Conservation (phyloP, 1,140 invertebrate species). For the Heliconius himera region DNA sequence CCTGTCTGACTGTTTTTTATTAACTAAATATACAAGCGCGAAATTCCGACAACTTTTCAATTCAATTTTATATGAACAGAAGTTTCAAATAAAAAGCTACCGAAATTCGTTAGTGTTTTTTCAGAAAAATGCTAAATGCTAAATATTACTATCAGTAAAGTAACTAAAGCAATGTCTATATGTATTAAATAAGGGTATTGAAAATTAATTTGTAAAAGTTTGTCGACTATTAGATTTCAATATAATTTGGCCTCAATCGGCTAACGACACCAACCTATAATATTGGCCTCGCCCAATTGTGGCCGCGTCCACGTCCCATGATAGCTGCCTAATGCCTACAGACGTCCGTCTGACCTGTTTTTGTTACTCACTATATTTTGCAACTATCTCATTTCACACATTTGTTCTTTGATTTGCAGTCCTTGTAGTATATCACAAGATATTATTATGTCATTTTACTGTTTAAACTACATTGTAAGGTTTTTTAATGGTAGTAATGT, state of each 20-base stretch:
- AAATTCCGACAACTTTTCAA: neutral
- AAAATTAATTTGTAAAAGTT: neutral
- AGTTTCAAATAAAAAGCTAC: neutral
- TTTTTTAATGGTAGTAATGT: too few relatives aligned
- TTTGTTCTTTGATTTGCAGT: neutral
- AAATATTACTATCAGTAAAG: too few relatives aligned
- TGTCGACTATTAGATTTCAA: neutral
- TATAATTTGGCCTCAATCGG: conserved; percentile 4
- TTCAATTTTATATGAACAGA: neutral
- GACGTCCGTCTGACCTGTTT: conserved; percentile 2
- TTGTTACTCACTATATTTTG: neutral
- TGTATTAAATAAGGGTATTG: too few relatives aligned
- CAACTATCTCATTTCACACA: neutral
- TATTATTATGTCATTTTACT: neutral
- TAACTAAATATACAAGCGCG: neutral
- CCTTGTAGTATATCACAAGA: neutral
- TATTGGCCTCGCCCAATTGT: conserved; percentile 9
- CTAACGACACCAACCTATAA: neutral
- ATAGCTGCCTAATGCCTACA: too few relatives aligned
- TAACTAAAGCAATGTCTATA: too few relatives aligned
- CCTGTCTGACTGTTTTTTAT: neutral
- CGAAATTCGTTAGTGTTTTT: neutral
- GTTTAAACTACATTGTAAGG: neutral
- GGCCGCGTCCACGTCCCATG: neutral
- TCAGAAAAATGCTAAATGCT: too few relatives aligned